phyloP scores from a whole-genome alignment of 2,113 vertebrate genomes.

The Ranitomeya variabilis region DNA sequence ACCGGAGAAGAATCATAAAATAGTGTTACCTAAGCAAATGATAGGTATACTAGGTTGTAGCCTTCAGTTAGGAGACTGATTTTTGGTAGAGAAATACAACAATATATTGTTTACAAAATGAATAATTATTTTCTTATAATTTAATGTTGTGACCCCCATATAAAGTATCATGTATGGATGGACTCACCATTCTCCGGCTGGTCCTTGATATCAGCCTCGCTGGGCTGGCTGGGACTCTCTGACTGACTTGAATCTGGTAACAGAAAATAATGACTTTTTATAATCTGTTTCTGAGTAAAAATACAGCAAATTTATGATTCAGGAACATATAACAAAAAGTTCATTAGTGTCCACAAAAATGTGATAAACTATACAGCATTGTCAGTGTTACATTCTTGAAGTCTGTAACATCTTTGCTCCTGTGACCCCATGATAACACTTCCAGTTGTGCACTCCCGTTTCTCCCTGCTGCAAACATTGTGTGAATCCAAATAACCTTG shows the following conservation, averaged over 20 bases:
- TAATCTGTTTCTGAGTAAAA: not conserved
- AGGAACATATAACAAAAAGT: too few relatives aligned
- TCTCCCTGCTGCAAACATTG: not conserved
- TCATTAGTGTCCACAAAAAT: not conserved
- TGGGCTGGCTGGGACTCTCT: slow-evolving; percentile 96
- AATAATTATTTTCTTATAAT: not conserved
- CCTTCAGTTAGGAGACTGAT: too few relatives aligned
- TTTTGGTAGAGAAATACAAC: not conserved
- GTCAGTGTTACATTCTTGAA: not conserved
- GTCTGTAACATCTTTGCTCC: not conserved
- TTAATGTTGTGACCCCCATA: not conserved
- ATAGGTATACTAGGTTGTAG: too few relatives aligned
- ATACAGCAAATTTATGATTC: too few relatives aligned
- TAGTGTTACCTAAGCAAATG: too few relatives aligned
- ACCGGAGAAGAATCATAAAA: too few relatives aligned
- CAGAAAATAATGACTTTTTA: slow-evolving; percentile 2
- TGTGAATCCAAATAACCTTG: not conserved
- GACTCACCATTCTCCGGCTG: slow-evolving; percentile 96
- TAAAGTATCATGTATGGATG: slow-evolving; percentile 38
- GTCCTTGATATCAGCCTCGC: slow-evolving; percentile 96
- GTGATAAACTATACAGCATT: not conserved
- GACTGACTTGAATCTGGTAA: slow-evolving; percentile 90
- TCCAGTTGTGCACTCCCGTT: not conserved
- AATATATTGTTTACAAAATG: not conserved
- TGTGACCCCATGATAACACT: not conserved